Conservation (phyloP, 2,113 vertebrate genomes). For the Myrmophylax atrothorax region DNA sequence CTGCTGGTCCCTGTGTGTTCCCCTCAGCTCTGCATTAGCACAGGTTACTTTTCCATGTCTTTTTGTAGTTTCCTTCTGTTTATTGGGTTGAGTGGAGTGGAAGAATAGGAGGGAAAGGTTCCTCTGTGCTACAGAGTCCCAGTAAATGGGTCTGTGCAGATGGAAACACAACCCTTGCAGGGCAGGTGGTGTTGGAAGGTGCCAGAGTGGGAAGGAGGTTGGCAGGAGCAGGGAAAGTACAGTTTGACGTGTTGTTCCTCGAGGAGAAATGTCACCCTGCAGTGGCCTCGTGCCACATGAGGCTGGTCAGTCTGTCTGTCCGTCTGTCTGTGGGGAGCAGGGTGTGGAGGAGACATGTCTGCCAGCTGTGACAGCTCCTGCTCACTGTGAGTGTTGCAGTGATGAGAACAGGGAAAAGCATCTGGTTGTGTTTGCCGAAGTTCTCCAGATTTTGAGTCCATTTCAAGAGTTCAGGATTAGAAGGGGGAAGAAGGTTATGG, state of each 20-base stretch:
- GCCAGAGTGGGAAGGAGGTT: background rate
- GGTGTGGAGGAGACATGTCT: background rate
- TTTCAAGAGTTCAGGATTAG: background rate
- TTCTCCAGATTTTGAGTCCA: background rate
- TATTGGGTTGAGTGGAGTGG: background rate
- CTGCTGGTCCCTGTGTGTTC: accelerated
- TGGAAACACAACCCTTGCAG: accelerated
- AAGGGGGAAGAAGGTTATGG: background rate
- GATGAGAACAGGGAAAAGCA: background rate
- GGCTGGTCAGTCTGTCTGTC: background rate
- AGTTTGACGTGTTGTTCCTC: background rate
- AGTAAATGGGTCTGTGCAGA: background rate
- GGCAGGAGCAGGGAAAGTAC: background rate
- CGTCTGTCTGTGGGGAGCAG: background rate
- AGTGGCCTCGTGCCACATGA: background rate
- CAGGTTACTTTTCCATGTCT: background rate
- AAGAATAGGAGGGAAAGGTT: background rate
- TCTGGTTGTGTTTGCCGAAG: background rate
- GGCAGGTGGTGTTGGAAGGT: background rate
- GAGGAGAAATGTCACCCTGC: background rate
- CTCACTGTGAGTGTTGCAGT: accelerated
- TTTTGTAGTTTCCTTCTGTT: background rate
- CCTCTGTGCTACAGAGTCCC: background rate
- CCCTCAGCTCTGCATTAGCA: accelerated
- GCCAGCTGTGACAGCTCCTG: background rate